Evolutionary conservation across 2,113 vertebrate species (phyloP).

Genomic region (Mola mola): DNA sequence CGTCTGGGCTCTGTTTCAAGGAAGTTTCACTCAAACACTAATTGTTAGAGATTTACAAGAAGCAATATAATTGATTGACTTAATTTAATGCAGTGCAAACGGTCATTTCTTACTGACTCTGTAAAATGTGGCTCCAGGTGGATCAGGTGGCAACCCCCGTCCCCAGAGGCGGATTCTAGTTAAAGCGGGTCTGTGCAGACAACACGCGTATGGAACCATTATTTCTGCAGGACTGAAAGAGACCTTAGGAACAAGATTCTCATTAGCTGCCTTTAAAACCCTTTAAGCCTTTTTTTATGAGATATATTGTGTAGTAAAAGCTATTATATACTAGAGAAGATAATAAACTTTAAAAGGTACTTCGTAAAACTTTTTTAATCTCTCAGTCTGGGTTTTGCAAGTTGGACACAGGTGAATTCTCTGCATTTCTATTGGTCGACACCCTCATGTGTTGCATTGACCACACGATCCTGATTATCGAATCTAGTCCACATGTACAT

Average conservation of each 20-base stretch:
- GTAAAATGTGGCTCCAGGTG: slow-evolving; percentile 21
- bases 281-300: too few relatives aligned
- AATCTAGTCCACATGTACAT: too few relatives aligned
- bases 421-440: too few relatives aligned
- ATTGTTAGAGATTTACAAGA: slow-evolving; percentile 62
- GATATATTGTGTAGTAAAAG: not conserved
- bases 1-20: slow-evolving; percentile 18
- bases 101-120: slow-evolving; percentile 34
- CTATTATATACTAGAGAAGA: too few relatives aligned
- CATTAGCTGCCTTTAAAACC: not conserved
- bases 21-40: slow-evolving; percentile 42
- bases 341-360: too few relatives aligned
- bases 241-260: not conserved
- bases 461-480: too few relatives aligned
- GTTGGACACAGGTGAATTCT: too few relatives aligned
- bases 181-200: not conserved
- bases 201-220: not conserved
- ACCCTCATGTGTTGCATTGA: too few relatives aligned
- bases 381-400: too few relatives aligned
- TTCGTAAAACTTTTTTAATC: too few relatives aligned
- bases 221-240: slow-evolving; percentile 1
- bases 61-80: slow-evolving; percentile 50
- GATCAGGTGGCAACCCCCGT: slow-evolving; percentile 18
- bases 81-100: slow-evolving; percentile 48
- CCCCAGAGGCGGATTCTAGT: not conserved